Conservation (phyloP, 2,888 invertebrate species). For the Cremastinae sp. region DNA sequence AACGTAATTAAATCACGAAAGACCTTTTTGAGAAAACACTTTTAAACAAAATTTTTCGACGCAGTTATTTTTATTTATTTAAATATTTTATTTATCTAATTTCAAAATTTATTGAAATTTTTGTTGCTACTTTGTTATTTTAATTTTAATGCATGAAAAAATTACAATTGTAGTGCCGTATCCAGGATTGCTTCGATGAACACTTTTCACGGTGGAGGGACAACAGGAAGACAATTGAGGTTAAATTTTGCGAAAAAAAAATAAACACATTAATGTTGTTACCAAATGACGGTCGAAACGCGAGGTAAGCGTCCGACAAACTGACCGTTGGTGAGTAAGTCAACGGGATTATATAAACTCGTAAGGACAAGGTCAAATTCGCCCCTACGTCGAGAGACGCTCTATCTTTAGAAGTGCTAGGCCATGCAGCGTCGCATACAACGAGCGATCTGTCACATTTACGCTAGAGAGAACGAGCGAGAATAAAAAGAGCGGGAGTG, state of each 20-base stretch:
- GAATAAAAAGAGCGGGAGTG: background rate
- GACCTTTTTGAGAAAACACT: too few relatives aligned
- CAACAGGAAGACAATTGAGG: background rate
- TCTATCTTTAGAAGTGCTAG: conserved; percentile 72
- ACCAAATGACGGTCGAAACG: conserved; percentile 49
- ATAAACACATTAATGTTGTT: background rate
- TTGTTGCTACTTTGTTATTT: too few relatives aligned
- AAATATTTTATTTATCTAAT: too few relatives aligned
- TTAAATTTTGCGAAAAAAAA: background rate
- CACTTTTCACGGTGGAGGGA: background rate
- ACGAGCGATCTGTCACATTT: background rate
- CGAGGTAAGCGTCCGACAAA: conserved; percentile 58
- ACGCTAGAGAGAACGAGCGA: background rate
- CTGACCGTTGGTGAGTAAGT: conserved; percentile 68
- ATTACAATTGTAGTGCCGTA: too few relatives aligned
- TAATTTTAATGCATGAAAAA: too few relatives aligned
- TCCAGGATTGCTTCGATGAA: too few relatives aligned
- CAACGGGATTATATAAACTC: conserved; percentile 73
- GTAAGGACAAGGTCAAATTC: conserved; percentile 76
- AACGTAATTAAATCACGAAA: too few relatives aligned
- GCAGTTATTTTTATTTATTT: too few relatives aligned
- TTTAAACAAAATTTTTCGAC: too few relatives aligned
- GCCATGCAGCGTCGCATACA: conserved; percentile 4
- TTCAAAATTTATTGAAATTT: too few relatives aligned
- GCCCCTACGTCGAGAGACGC: conserved; percentile 66